These are phyloP conservation scores for Tenthredo notha DNA, from an alignment of 2,888 invertebrate species.

Conservation along the genomic window DNA sequence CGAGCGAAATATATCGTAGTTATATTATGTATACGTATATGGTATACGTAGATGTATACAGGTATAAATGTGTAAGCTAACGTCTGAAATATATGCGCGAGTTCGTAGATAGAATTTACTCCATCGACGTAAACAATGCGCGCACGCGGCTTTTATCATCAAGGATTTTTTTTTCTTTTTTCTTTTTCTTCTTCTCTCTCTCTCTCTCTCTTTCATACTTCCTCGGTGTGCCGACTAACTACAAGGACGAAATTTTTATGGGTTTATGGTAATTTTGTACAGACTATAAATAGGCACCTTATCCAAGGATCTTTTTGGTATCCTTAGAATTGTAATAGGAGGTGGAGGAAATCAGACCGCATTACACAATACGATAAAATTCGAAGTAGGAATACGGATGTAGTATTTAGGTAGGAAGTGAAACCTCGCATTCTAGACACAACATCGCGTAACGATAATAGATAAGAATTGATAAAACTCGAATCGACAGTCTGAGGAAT, in stretches of 20 bases:
- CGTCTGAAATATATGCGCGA: neutral
- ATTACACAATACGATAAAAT: neutral
- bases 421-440: neutral
- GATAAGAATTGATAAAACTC: constrained; percentile 9
- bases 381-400: neutral
- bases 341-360: neutral
- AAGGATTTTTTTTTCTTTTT: neutral
- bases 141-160: neutral
- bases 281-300: no score
- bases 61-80: neutral
- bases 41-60: neutral
- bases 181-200: neutral
- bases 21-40: neutral
- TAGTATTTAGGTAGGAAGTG: neutral
- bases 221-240: neutral
- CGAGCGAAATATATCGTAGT: neutral
- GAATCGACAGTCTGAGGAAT: neutral
- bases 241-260: neutral
- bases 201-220: neutral
- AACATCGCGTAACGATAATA: neutral
- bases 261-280: neutral
- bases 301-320: no score
- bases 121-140: neutral
- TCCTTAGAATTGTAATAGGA: no score
- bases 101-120: constrained; percentile 1